Evolutionary conservation across 2,888 invertebrate species (phyloP).

Genomic region (Drosophila infuscata): DNA sequence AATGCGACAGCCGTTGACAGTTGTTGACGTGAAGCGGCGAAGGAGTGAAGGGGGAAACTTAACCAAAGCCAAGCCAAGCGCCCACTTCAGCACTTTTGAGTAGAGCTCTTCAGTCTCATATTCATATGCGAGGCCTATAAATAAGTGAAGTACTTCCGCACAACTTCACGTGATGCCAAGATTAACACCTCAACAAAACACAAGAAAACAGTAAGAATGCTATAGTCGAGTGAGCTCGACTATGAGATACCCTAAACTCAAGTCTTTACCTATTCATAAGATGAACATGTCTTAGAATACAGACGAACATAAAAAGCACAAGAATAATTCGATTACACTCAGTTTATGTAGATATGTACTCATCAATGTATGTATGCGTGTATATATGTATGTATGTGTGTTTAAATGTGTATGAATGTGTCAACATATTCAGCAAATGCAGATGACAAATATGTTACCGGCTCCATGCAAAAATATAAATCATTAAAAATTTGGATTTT

Average conservation of each 20-base stretch:
- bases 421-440: too few relatives aligned
- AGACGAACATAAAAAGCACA: background rate
- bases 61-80: background rate
- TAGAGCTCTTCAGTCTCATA: background rate
- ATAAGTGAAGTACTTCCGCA: constrained; percentile 41
- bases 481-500: too few relatives aligned
- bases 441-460: too few relatives aligned
- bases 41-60: background rate
- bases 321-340: background rate
- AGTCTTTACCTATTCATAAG: background rate
- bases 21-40: background rate
- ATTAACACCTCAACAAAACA: constrained; percentile 52
- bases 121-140: constrained; percentile 38
- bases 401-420: too few relatives aligned
- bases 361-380: too few relatives aligned
- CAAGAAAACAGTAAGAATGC: background rate
- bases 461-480: too few relatives aligned
- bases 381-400: too few relatives aligned
- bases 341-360: background rate
- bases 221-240: background rate
- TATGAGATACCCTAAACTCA: background rate
- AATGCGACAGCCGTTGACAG: constrained; percentile 27
- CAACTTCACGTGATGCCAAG: constrained; percentile 30
- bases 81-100: constrained; percentile 15
- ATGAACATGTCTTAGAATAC: too few relatives aligned